A percentile compares a stretch with the other conserved stretches of the same genome.
phyloP scores from a whole-genome alignment of 2,888 invertebrate genomes.

The Sacculina carcini region DNA sequence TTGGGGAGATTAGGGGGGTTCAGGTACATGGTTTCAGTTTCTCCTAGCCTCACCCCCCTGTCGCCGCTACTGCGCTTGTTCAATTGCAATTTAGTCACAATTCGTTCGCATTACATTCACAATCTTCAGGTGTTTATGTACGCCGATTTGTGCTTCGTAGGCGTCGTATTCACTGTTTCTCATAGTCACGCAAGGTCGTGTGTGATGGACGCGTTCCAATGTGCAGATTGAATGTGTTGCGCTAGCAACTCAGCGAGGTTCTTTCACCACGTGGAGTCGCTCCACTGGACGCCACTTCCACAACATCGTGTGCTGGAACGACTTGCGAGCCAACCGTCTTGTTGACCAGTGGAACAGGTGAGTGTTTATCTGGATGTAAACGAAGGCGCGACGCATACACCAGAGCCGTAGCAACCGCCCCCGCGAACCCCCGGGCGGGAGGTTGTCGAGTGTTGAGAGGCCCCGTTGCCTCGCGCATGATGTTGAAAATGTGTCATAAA shows the following conservation, averaged over 20 bases:
- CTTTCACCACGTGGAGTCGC: conserved; percentile 59
- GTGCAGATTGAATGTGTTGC: conserved; percentile 51
- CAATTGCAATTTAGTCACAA: no score
- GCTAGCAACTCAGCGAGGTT: conserved; percentile 52
- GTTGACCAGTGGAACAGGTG: conserved; percentile 49
- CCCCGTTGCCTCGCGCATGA: no score
- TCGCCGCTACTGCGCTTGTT: no score
- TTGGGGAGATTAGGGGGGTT: no score
- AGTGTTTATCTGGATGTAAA: conserved; percentile 8
- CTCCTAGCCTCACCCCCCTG: no score
- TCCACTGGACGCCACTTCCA: conserved; percentile 46
- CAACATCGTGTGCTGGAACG: conserved; percentile 74
- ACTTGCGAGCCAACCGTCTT: conserved; percentile 41
- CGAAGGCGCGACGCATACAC: neutral
- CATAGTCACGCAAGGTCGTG: neutral
- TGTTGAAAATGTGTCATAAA: neutral
- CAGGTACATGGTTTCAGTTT: no score
- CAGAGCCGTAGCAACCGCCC: no score
- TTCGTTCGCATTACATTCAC: no score
- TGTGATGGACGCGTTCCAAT: no score
- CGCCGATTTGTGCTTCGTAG: neutral
- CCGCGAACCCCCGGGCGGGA: neutral
- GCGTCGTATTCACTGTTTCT: neutral
- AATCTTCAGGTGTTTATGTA: no score
- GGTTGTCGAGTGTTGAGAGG: no score